A percentile compares a stretch with the other conserved stretches of the same genome.
These are phyloP conservation scores for Schizothorax lantsangensis DNA, from an alignment of 2,797 vertebrate genomes.

Conservation along the genomic window DNA sequence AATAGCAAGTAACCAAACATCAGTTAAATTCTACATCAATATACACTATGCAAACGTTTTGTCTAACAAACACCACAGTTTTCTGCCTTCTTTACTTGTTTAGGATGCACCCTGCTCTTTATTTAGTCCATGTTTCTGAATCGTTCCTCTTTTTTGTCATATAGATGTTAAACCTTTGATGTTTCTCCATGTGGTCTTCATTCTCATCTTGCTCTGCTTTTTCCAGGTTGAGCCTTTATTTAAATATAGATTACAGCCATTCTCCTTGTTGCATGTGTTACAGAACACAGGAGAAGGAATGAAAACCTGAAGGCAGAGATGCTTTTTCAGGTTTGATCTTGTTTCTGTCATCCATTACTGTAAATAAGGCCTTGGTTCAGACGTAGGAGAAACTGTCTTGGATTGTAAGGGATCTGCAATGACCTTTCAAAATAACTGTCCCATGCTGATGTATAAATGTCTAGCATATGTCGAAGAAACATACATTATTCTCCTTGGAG, in stretches of 20 bases:
- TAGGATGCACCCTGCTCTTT: background rate
- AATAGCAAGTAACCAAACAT: background rate
- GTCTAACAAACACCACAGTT: background rate
- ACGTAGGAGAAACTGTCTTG: background rate
- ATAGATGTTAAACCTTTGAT: background rate
- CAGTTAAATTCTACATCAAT: background rate
- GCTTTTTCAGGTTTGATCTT: constrained; percentile 1
- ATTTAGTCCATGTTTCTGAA: background rate
- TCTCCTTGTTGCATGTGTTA: background rate
- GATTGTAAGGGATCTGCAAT: background rate
- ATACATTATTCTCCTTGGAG: background rate
- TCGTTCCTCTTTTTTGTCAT: background rate
- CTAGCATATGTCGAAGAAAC: background rate
- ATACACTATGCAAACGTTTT: background rate
- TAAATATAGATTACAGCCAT: background rate
- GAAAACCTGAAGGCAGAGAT: background rate
- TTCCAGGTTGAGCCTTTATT: background rate
- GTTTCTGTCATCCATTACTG: background rate
- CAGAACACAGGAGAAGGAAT: background rate
- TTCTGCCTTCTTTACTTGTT: background rate
- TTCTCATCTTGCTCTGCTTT: background rate
- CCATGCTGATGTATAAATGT: background rate
- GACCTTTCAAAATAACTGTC: background rate
- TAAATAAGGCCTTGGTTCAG: too few relatives aligned
- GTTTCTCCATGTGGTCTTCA: background rate